Conservation (phyloP, 2,113 vertebrate species). For the Atrichornis clamosus region DNA sequence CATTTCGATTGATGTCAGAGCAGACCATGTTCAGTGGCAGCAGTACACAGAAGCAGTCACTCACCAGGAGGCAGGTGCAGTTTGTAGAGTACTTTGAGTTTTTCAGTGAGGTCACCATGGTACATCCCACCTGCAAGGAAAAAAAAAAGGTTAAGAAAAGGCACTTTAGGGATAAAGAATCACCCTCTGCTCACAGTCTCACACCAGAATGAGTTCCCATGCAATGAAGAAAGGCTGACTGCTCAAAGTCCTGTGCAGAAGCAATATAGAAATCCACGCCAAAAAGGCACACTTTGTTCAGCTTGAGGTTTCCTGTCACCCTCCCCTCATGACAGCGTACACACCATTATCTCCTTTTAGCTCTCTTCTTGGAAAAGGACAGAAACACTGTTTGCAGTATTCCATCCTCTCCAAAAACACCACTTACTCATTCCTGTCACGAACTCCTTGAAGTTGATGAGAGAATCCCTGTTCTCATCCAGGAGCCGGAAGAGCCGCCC, state of each 20-base stretch:
- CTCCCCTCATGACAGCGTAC: neutral
- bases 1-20: neutral
- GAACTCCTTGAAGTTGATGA: conserved; percentile 98
- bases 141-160: neutral
- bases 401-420: neutral
- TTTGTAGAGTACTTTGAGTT: conserved; percentile 94
- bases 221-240: neutral
- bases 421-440: conserved; percentile 91
- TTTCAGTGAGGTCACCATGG: conserved; percentile 95
- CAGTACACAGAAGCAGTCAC: neutral
- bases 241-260: neutral
- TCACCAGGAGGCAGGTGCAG: conserved; percentile 93
- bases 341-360: neutral
- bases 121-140: conserved; percentile 87
- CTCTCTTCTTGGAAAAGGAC: neutral
- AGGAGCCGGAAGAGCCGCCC: conserved; percentile 90
- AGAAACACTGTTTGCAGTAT: neutral
- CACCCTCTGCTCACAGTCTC: neutral
- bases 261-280: neutral
- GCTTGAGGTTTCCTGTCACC: neutral
- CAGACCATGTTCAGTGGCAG: neutral
- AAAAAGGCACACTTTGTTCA: neutral
- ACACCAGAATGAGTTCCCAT: neutral
- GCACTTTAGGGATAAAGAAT: neutral
- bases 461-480: conserved; percentile 88